These are phyloP conservation scores for Nomada hirtipes DNA, from an alignment of 2,888 invertebrate species.

Conservation along the genomic window DNA sequence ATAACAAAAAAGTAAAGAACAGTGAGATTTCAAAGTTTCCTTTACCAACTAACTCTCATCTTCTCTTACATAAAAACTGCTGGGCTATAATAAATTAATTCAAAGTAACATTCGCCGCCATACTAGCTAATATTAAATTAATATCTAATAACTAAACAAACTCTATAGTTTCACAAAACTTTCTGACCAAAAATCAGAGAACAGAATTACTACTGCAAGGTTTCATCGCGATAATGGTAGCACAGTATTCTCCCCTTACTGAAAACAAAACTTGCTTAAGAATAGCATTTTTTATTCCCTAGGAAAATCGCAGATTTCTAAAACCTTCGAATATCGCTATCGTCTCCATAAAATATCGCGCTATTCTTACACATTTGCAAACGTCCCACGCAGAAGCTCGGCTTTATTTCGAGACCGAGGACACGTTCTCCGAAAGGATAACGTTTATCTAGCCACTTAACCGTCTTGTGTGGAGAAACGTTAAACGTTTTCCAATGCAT, in stretches of 20 bases:
- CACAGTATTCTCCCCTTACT: neutral
- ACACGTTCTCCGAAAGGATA: constrained; percentile 69
- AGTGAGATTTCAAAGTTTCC: too few relatives aligned
- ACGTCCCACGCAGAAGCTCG: constrained; percentile 44
- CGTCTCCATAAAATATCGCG: constrained; percentile 26
- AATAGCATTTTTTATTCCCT: neutral
- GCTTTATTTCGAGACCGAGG: constrained; percentile 52
- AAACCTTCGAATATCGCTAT: neutral
- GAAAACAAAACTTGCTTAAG: neutral
- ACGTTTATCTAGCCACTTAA: constrained; percentile 78
- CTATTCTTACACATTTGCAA: constrained; percentile 30
- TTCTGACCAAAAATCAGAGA: neutral
- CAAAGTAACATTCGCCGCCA: too few relatives aligned
- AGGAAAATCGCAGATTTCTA: neutral
- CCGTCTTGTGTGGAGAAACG: constrained; percentile 63
- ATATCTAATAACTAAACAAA: too few relatives aligned
- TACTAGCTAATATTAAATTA: too few relatives aligned
- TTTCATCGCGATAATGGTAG: neutral
- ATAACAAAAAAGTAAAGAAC: too few relatives aligned
- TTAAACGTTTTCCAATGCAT: constrained; percentile 82
- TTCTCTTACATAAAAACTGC: too few relatives aligned
- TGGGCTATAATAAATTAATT: too few relatives aligned
- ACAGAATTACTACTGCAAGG: neutral
- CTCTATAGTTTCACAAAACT: neutral
- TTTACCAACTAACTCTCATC: too few relatives aligned